Conservation (phyloP, 23 tunicate species). For the Diplosoma virens region DNA sequence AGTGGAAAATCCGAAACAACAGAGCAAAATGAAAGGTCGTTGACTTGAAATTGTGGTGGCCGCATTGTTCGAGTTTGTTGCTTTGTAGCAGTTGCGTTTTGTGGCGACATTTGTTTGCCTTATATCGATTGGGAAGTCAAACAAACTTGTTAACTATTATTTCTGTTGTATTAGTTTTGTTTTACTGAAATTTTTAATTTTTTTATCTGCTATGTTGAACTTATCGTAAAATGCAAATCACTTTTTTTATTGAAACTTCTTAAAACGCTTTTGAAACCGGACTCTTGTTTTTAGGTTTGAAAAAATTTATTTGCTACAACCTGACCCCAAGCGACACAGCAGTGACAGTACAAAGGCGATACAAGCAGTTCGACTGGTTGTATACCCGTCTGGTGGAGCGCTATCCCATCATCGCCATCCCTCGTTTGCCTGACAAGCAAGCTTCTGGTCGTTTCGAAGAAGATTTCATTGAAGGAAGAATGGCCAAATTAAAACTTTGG, state of each 20-base stretch:
- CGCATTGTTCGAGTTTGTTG: too few species aligned
- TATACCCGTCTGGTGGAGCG: conserved; percentile 77
- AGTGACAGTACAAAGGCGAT: conserved; percentile 81
- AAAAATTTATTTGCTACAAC: conserved; percentile 94
- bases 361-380: conserved; percentile 91
- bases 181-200: too few species aligned
- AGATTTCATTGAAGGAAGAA: conserved; percentile 95
- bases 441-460: conserved; percentile 98
- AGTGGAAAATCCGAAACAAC: conserved; percentile 84
- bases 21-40: conserved; percentile 98
- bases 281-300: conserved; percentile 42
- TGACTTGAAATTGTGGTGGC: too few species aligned
- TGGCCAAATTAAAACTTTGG: conserved; percentile 93
- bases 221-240: too few species aligned
- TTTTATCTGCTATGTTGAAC: too few species aligned
- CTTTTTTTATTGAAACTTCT: neutral
- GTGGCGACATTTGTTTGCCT: neutral
- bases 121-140: neutral
- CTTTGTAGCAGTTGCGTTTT: too few species aligned
- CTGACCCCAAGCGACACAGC: conserved; percentile 89
- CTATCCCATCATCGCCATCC: conserved; percentile 69
- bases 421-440: conserved; percentile 95
- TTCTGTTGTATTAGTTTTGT: too few species aligned
- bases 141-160: too few species aligned
- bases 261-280: neutral